Conservation (phyloP, 1,140 invertebrate species). For the Drosophila murphyi region DNA sequence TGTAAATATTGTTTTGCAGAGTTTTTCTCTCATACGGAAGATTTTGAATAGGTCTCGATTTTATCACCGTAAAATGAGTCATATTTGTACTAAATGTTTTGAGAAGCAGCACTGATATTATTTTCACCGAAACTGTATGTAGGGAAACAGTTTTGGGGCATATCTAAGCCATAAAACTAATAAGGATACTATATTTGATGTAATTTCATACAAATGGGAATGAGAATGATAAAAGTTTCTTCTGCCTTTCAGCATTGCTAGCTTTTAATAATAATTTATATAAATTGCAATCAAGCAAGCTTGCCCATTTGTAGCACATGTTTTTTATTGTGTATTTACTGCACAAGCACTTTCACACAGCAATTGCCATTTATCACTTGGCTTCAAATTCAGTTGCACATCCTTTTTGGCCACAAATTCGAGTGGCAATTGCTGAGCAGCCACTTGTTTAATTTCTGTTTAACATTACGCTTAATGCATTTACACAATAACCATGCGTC, state of each 20-base stretch:
- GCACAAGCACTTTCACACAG: not conserved
- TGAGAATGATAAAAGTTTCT: not conserved
- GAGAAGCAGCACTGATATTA: no score
- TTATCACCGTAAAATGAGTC: no score
- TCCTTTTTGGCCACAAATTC: conserved; percentile 13
- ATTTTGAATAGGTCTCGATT: no score
- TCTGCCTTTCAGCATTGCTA: not conserved
- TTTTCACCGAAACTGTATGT: not conserved
- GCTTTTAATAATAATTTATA: not conserved
- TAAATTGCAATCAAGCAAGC: not conserved
- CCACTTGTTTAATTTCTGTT: conserved; percentile 72
- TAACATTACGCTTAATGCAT: conserved; percentile 77
- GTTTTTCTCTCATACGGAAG: no score
- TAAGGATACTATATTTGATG: not conserved
- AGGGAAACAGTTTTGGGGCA: not conserved
- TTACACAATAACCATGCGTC: conserved; percentile 79
- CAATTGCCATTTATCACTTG: conserved; percentile 6
- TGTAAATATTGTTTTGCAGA: no score
- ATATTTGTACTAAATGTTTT: no score
- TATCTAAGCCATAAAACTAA: not conserved
- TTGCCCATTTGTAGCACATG: not conserved
- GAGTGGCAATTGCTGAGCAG: conserved; percentile 34
- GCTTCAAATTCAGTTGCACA: conserved; percentile 29
- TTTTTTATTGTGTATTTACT: conserved; percentile 1
- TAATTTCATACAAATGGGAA: not conserved